Conservation (phyloP, 2,797 vertebrate genomes). For the Rhabdophis nuchalis region DNA sequence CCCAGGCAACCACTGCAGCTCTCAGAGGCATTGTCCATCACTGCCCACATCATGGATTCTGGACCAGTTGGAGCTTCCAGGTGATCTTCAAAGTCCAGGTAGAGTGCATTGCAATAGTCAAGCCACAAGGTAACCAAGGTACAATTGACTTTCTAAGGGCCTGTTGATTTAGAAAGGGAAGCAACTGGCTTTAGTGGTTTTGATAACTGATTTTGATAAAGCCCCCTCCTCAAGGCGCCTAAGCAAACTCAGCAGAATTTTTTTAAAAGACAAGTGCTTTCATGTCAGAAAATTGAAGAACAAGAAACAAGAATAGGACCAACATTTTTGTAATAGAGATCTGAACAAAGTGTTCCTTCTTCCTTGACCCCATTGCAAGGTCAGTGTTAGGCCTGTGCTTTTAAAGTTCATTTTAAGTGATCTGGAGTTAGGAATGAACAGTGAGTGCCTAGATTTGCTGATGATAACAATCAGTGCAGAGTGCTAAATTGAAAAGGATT, state of each 20-base stretch:
- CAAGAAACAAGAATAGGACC: background rate
- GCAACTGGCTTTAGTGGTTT: background rate
- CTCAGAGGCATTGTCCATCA: background rate
- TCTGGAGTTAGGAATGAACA: background rate
- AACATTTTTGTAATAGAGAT: background rate
- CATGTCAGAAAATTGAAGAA: background rate
- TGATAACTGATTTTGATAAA: background rate
- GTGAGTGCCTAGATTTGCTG: background rate
- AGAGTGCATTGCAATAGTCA: background rate
- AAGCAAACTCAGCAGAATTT: background rate
- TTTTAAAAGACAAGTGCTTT: background rate
- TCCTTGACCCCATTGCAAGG: background rate
- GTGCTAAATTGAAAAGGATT: background rate
- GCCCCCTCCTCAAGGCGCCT: background rate
- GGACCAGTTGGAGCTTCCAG: background rate
- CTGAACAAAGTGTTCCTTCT: background rate
- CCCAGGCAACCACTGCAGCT: background rate
- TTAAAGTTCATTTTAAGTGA: background rate
- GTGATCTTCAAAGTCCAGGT: background rate
- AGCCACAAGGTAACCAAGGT: background rate
- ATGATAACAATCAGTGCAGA: background rate
- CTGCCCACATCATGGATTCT: background rate
- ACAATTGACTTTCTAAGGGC: background rate
- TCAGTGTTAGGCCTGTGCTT: background rate
- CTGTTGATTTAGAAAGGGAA: background rate